A percentile compares a stretch with the other conserved stretches of the same genome.
phyloP scores from a whole-genome alignment of 1,140 invertebrate species.

The Caenorhabditis remanei region DNA sequence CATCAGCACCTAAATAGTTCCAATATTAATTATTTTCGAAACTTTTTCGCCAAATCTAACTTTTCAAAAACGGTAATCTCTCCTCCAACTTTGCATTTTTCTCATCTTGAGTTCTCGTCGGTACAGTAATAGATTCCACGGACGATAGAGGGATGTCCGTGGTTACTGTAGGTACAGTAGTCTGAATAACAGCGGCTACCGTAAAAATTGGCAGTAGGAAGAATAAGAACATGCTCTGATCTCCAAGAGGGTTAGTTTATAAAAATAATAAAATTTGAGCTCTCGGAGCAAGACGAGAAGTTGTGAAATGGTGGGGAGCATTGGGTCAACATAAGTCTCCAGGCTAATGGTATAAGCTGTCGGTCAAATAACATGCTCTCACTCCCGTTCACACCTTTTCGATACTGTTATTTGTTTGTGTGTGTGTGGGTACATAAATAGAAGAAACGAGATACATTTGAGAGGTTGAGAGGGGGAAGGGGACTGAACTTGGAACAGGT shows the following conservation, averaged over 20 bases:
- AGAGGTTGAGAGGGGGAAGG: not conserved
- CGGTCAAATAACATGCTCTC: not conserved
- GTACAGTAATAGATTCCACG: not conserved
- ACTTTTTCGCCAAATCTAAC: not conserved
- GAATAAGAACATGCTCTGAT: not conserved
- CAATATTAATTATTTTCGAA: not conserved
- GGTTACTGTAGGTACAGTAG: not conserved
- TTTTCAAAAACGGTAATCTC: constrained; percentile 28
- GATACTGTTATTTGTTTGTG: not conserved
- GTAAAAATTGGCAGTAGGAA: not conserved
- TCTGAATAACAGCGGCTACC: not conserved
- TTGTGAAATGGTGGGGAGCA: not conserved
- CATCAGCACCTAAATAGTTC: not conserved
- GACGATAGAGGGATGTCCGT: not conserved
- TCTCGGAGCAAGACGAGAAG: not conserved
- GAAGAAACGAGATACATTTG: constrained; percentile 3
- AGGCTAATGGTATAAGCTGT: constrained; percentile 46
- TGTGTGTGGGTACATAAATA: constrained; percentile 1
- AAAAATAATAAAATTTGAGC: not conserved
- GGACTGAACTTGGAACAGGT: not conserved
- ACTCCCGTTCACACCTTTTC: not conserved
- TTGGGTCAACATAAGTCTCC: not conserved
- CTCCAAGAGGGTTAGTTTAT: not conserved
- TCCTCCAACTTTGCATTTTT: constrained; percentile 16
- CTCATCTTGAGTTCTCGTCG: constrained; percentile 22